Evolutionary conservation across 1,140 invertebrate species (phyloP).

Genomic region (Panulirus ornatus): DNA sequence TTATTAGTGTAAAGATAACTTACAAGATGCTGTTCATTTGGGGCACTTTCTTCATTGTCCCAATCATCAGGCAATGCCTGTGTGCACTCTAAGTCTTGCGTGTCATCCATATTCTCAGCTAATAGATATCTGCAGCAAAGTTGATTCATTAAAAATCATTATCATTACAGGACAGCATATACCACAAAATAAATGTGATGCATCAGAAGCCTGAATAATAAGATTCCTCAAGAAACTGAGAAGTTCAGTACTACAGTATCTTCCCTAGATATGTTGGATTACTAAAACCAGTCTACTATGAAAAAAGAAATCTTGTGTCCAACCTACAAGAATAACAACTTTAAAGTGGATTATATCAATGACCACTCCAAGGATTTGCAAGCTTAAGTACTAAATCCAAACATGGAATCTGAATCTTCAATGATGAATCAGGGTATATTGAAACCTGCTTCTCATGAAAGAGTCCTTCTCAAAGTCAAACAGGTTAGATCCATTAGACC

Average conservation of each 20-base stretch:
- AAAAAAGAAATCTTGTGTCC: not conserved
- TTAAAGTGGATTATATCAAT: too few relatives aligned
- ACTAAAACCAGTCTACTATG: not conserved
- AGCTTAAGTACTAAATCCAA: too few relatives aligned
- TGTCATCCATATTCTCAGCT: conserved; percentile 8
- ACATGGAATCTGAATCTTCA: too few relatives aligned
- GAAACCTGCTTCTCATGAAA: too few relatives aligned
- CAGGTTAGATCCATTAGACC: too few relatives aligned
- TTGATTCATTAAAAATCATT: too few relatives aligned
- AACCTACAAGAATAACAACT: too few relatives aligned
- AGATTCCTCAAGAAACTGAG: not conserved
- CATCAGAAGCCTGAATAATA: not conserved
- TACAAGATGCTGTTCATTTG: not conserved
- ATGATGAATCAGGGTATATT: too few relatives aligned
- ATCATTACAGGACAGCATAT: not conserved
- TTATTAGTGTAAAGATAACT: too few relatives aligned
- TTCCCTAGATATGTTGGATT: not conserved
- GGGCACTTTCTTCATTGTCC: not conserved
- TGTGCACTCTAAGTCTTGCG: conserved; percentile 21
- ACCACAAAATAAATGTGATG: not conserved
- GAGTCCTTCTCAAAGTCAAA: too few relatives aligned
- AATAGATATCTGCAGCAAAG: not conserved
- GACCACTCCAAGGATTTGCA: too few relatives aligned
- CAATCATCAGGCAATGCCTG: conserved; percentile 2
- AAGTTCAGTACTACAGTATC: not conserved